Base-by-base conservation (phyloP, 2,113 vertebrate species). In the Oncorhynchus nerka region DNA sequence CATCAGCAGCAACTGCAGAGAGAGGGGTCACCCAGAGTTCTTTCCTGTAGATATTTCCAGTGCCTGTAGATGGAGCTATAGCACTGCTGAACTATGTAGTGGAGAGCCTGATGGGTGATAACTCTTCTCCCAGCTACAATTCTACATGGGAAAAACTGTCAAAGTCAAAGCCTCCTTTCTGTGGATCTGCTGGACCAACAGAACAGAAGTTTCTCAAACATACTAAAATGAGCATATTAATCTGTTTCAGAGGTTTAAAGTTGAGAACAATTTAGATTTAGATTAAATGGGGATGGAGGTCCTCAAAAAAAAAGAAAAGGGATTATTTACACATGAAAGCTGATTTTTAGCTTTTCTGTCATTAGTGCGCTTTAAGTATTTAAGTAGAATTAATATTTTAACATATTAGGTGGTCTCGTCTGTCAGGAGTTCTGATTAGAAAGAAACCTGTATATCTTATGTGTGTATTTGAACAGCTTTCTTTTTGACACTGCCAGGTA, bases 1-100 rank as follows among this genome's bases (percentile, higher is more conserved):
- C 89, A 92, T 92, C 91, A 91, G 87, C 85, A 83, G 74, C 81
- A 85, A 91, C 91, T 91, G 88, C 81, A 72, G 77, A 90, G 91
- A 72, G 77, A 90, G 91, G 91, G 94, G 94, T 94, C 94, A 94
- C 80, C 45, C 78, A 93, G 88, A 94, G 94, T 94, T 94, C 93
- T 88, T 87, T 79, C 71, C 86, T 86, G 92, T 86, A 88, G 11
- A 48, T 71, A 71, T 28, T 67, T 12, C 15, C 4, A 4, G 1
- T 22, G 81, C 88, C 93, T 93, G 89, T 88, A 94, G 94, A 93
- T 93, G 94, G 93, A 62, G 92, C 84, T 91, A 92, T 73, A 87
- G 92, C 87, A 93, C 92, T 87, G 83, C 85, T 79, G 79, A 87
- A 93, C 79, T 86, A 11, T 45, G 39, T 45, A 22, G 19, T 0